Conservation (phyloP, 2,113 vertebrate genomes). For the Microcebus murinus region DNA sequence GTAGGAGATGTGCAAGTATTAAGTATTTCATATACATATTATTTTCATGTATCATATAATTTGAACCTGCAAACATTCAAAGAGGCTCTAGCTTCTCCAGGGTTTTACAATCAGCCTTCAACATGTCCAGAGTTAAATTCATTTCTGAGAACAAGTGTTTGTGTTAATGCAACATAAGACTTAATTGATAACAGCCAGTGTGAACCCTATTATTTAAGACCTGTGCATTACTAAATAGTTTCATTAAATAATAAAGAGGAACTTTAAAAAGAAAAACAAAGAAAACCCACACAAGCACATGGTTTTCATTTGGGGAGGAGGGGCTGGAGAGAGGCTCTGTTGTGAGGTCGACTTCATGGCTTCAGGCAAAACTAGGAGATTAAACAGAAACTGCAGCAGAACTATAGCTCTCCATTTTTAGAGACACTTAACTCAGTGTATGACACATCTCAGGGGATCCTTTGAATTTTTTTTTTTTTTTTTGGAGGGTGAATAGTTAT, state of each 20-base stretch:
- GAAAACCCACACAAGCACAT: slow-evolving; percentile 76
- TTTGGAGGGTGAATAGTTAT: background rate
- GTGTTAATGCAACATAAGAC: slow-evolving; percentile 70
- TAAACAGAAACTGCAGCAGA: slow-evolving; percentile 84
- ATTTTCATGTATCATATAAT: slow-evolving; percentile 9
- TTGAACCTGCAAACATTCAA: slow-evolving; percentile 50
- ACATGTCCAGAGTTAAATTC: slow-evolving; percentile 49
- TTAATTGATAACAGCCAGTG: slow-evolving; percentile 68
- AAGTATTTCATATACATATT: background rate
- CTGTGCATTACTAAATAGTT: slow-evolving; percentile 59
- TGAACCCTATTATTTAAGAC: slow-evolving; percentile 55
- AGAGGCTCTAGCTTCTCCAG: slow-evolving; percentile 7
- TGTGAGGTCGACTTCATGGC: slow-evolving; percentile 77
- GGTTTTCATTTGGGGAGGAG: slow-evolving; percentile 83
- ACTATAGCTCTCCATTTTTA: slow-evolving; percentile 76
- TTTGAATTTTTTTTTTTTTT: slow-evolving; percentile 3
- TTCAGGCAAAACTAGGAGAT: slow-evolving; percentile 83
- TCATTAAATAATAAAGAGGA: slow-evolving; percentile 73
- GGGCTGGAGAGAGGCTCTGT: slow-evolving; percentile 37
- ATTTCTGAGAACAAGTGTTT: slow-evolving; percentile 66
- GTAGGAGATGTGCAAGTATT: background rate
- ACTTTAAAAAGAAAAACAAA: slow-evolving; percentile 68
- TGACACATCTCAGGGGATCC: slow-evolving; percentile 34
- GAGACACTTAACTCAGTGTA: slow-evolving; percentile 72
- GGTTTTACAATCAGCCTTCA: background rate